A percentile compares a stretch with the other conserved stretches of the same genome.
phyloP scores from a whole-genome alignment of 1,140 invertebrate species.

The Euwallacea similis region DNA sequence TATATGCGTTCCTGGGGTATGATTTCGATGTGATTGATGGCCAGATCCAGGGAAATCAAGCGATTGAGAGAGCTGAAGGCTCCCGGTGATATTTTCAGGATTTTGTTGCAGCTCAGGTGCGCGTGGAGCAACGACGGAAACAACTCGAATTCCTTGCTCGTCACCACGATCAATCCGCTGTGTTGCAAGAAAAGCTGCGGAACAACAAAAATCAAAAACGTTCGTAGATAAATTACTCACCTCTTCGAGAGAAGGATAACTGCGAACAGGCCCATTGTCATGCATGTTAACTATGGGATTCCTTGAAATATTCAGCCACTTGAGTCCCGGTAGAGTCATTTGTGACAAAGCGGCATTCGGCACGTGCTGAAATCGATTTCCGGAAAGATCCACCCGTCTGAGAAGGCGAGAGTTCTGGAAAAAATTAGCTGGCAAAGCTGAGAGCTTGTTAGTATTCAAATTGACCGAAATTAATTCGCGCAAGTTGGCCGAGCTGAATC shows the following conservation, averaged over 20 bases:
- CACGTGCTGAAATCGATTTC: constrained; percentile 79
- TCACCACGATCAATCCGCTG: constrained; percentile 83
- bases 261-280: constrained; percentile 64
- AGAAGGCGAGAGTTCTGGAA: constrained; percentile 72
- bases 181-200: constrained; percentile 68
- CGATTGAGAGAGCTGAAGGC: constrained; percentile 77
- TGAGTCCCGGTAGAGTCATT: constrained; percentile 69
- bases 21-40: constrained; percentile 80
- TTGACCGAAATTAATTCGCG: constrained; percentile 72
- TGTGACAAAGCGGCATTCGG: constrained; percentile 78
- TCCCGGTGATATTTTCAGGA: constrained; percentile 79
- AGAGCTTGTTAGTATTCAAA: constrained; percentile 72
- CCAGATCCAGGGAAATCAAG: constrained; percentile 79
- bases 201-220: neutral
- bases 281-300: constrained; percentile 77
- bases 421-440: constrained; percentile 80
- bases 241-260: constrained; percentile 74
- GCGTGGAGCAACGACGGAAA: constrained; percentile 78
- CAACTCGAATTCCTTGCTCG: constrained; percentile 85
- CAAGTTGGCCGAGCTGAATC: constrained; percentile 74
- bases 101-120: constrained; percentile 73
- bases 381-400: constrained; percentile 75
- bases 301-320: constrained; percentile 76
- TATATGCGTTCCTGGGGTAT: constrained; percentile 82
- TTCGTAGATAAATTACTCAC: constrained; percentile 34